Evolutionary conservation across 2,113 vertebrate species (phyloP).

Genomic region (Tylochromis polylepis): DNA sequence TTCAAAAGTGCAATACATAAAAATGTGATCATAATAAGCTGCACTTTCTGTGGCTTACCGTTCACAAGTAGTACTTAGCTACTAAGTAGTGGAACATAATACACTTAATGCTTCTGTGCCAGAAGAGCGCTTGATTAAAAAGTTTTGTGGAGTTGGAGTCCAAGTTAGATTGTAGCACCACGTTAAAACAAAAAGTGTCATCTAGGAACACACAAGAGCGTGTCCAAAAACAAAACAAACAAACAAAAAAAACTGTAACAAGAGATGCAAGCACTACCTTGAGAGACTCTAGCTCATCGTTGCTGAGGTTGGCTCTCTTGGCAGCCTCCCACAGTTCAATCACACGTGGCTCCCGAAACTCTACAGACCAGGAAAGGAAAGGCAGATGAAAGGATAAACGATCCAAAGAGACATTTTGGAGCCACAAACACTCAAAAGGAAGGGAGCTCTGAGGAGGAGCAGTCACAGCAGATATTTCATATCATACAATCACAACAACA

Average conservation of each 20-base stretch:
- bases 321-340: constrained; percentile 96
- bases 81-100: neutral
- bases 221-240: neutral
- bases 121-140: neutral
- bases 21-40: neutral
- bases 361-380: constrained; percentile 55
- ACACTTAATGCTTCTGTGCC: neutral
- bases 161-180: neutral
- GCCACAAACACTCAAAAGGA: neutral
- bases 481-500: neutral
- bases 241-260: neutral
- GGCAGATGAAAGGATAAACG: neutral
- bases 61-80: neutral
- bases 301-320: constrained; percentile 83
- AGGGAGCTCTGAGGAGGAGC: neutral
- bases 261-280: constrained; percentile 72
- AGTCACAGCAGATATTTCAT: neutral
- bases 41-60: neutral
- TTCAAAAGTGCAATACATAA: neutral
- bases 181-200: neutral
- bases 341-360: constrained; percentile 92
- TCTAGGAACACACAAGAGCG: neutral
- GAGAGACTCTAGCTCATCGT: constrained; percentile 89
- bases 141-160: neutral
- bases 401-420: neutral